These are phyloP conservation scores for Apostichopus japonicus DNA, from an alignment of 35 echinoderm and acorn worm species.

Conservation along the genomic window DNA sequence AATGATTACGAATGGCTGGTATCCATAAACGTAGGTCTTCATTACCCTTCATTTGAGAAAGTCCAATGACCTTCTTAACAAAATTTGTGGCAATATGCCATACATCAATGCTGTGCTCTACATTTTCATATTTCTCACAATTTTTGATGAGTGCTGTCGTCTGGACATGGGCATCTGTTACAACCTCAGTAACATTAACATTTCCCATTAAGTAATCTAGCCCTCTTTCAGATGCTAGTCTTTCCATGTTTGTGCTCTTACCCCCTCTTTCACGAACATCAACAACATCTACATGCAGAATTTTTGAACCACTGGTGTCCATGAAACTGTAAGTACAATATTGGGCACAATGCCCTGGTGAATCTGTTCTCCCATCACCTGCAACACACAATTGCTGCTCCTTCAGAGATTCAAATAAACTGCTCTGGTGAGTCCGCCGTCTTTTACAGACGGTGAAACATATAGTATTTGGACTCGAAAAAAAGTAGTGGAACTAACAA, in stretches of 20 bases:
- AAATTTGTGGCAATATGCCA: slow-evolving; percentile 52
- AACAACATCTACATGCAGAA: slow-evolving; percentile 56
- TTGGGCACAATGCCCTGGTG: slow-evolving; percentile 38
- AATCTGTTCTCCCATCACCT: slow-evolving; percentile 62
- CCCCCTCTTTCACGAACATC: slow-evolving; percentile 49
- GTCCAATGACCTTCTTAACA: slow-evolving; percentile 50
- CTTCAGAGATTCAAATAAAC: not conserved
- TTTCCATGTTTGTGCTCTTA: slow-evolving; percentile 62
- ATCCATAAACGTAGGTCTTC: slow-evolving; percentile 61
- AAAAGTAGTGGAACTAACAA: no score
- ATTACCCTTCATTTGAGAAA: slow-evolving; percentile 35
- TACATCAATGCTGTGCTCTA: slow-evolving; percentile 41
- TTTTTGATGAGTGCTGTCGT: slow-evolving; percentile 48
- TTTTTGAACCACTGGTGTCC: not conserved
- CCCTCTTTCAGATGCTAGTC: slow-evolving; percentile 44
- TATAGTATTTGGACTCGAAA: slow-evolving; percentile 53
- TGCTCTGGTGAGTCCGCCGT: not conserved
- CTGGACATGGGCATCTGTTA: slow-evolving; percentile 47
- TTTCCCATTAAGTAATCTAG: slow-evolving; percentile 47
- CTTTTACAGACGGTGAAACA: slow-evolving; percentile 26
- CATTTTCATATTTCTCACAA: slow-evolving; percentile 14
- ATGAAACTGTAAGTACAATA: slow-evolving; percentile 62
- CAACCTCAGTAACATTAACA: slow-evolving; percentile 31
- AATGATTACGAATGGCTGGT: slow-evolving; percentile 61
- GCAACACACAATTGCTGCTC: not conserved